Conservation (phyloP, 2,797 vertebrate species). For the Vultur gryphus region DNA sequence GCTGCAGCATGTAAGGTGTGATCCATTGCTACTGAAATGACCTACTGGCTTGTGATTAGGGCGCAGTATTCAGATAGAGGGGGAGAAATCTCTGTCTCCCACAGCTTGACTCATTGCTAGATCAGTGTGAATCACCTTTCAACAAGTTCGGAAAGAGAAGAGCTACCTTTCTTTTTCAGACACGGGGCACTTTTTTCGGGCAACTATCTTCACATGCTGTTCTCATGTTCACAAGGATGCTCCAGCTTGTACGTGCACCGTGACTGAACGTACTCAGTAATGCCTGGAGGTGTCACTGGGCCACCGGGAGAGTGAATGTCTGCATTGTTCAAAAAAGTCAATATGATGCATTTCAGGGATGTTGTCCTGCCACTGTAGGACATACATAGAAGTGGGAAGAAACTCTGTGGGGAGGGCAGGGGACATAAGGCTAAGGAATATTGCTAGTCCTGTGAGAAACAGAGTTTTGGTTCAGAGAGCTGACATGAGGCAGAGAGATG, state of each 20-base stretch:
- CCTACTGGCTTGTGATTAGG: background rate
- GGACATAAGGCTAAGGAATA: background rate
- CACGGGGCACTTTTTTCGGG: background rate
- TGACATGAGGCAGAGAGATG: background rate
- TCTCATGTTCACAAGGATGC: background rate
- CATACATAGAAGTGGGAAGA: background rate
- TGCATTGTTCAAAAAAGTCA: background rate
- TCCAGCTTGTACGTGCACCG: fast-evolving
- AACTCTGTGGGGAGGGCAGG: background rate
- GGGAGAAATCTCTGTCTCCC: background rate
- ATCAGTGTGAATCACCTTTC: background rate
- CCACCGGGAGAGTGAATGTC: background rate
- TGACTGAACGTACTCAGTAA: background rate
- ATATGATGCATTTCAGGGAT: background rate
- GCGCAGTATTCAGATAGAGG: background rate
- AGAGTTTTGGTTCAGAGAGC: background rate
- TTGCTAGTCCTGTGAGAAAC: background rate
- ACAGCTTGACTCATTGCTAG: background rate
- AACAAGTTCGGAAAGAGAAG: background rate
- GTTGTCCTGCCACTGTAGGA: background rate
- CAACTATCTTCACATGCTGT: background rate
- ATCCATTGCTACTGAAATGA: background rate
- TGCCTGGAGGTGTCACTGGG: background rate
- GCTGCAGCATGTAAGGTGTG: background rate
- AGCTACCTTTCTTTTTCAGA: background rate